Conservation (phyloP, 2,797 vertebrate genomes). For the Xenentodon cancila region DNA sequence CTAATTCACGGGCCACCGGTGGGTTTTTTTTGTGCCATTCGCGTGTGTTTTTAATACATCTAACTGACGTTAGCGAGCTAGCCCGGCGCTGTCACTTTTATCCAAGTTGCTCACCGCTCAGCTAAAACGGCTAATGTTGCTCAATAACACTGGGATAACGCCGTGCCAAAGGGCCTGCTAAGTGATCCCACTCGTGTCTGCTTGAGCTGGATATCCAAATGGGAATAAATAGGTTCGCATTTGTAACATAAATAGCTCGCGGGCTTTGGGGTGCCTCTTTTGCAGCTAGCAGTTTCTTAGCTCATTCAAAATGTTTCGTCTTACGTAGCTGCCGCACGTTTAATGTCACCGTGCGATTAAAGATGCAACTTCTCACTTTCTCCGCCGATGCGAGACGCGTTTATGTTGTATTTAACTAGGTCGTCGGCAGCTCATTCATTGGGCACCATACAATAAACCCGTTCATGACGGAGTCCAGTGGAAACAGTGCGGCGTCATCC, state of each 20-base stretch:
- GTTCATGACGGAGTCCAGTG: constrained; percentile 51
- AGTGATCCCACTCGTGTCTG: neutral
- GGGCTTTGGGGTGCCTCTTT: too few species aligned
- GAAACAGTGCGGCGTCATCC: constrained; percentile 28
- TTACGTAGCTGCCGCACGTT: too few species aligned
- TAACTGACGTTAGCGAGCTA: constrained; percentile 65
- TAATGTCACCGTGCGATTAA: too few species aligned
- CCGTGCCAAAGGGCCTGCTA: neutral
- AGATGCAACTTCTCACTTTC: too few species aligned
- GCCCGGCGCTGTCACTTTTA: constrained; percentile 77
- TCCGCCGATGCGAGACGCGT: too few species aligned
- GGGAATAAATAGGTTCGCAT: neutral
- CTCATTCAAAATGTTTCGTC: too few species aligned
- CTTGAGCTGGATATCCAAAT: neutral
- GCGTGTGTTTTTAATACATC: constrained; percentile 3
- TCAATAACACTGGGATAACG: constrained; percentile 14
- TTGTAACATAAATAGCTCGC: too few species aligned
- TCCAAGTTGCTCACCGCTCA: constrained; percentile 55
- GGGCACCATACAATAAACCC: constrained; percentile 46
- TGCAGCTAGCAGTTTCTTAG: too few species aligned
- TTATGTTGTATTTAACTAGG: too few species aligned
- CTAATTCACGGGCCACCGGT: too few species aligned
- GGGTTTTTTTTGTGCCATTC: too few species aligned
- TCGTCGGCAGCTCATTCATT: constrained; percentile 36
- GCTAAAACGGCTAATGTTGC: constrained; percentile 16